Evolutionary conservation across 2,797 vertebrate species (phyloP).

Genomic region (Sternarchorhynchus goeldii): DNA sequence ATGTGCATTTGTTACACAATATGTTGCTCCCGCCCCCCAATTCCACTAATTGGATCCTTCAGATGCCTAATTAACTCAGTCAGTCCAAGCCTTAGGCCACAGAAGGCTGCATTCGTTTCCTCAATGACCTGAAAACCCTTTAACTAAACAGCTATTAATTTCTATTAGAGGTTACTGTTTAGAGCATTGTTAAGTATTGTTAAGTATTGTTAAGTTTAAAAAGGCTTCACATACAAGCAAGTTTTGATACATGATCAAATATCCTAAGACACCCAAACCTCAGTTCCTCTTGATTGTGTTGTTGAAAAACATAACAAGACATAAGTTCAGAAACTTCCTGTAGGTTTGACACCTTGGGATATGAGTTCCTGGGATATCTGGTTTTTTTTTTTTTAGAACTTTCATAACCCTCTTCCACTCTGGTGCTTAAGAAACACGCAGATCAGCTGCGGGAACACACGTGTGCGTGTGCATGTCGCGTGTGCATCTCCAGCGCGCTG

Average conservation of each 20-base stretch:
- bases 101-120: slow-evolving; percentile 63
- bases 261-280: no score
- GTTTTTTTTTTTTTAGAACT: no score
- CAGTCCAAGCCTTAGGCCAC: slow-evolving; percentile 61
- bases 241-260: no score
- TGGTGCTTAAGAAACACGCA: no score
- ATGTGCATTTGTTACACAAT: slow-evolving; percentile 75
- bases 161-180: slow-evolving; percentile 5
- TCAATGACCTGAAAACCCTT: slow-evolving; percentile 68
- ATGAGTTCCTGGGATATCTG: no score
- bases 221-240: background rate
- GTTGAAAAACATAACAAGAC: no score
- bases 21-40: slow-evolving; percentile 66
- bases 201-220: background rate
- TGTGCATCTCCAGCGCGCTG: slow-evolving; percentile 51
- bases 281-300: no score
- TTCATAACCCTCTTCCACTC: no score
- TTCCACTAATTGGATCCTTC: slow-evolving; percentile 79
- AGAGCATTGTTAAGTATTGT: slow-evolving; percentile 3
- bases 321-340: no score
- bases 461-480: slow-evolving; percentile 5
- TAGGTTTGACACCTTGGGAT: no score
- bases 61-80: slow-evolving; percentile 77
- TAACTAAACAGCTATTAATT: slow-evolving; percentile 70
- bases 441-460: no score